Base-by-base conservation (phyloP, 2,113 vertebrate species). In the Caranx melampygus region DNA sequence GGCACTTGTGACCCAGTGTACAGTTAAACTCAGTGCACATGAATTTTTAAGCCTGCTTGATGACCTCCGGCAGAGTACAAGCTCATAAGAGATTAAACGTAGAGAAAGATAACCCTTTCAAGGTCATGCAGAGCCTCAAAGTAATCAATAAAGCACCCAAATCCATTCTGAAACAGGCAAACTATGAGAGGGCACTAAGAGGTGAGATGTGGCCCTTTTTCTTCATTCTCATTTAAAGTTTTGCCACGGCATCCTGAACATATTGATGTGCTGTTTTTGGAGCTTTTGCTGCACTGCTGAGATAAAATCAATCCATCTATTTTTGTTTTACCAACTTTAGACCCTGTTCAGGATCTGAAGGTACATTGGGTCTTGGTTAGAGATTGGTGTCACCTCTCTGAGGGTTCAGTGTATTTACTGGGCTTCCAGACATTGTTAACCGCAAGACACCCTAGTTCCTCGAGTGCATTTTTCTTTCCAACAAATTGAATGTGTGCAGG, bases 81-180 rank as follows among this genome's bases (percentile, higher is more conserved):
- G 35, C 61, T 69, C 79, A 67, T 57, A 21, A 60, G 18, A 58
- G 55, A 85, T 44, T 71, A 79, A 45, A 69, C 72, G 45, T 45
- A 84, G 7, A 18, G 49, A 68, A 26, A 81, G n/a, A 63, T 63
- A 57, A 62, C 35, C 40, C 26, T 37, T 66, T 57, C 21, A 52
- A 68, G 42, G 11, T 21, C 52, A n/a, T 13, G 6, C 8, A 26
- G 37, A 34, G 52, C 42, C 62, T 40, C 71, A 63, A 63, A 21
- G 7, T 69, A 61, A 86, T 87, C 52, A 34, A 72, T 85, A 61
- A 71, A 75, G 63, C 7, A 20, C 44, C 35, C 51, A 59, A 79
- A 58, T 69, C 75, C 26, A 64, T 79, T 68, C 16, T 44, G 6
- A 49, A 65, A 64, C 44, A 58, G 13, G 26, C 4, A 26, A 26